These are phyloP conservation scores for Anthopleura xanthogrammica DNA, from an alignment of 92 coral and sea anemone species.

Conservation along the genomic window DNA sequence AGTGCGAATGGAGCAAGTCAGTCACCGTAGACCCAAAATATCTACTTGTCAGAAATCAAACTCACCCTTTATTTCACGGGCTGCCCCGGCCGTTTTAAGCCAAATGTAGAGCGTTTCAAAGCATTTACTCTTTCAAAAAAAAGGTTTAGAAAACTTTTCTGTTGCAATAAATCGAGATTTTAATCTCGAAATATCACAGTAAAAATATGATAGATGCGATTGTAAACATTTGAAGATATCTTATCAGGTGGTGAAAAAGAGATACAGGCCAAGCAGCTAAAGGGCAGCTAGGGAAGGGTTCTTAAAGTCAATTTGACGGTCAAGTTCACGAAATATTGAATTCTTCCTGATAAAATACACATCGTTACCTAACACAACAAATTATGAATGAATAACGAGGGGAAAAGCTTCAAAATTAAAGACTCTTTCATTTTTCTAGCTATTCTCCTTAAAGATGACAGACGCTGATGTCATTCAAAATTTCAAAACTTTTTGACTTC, in stretches of 20 bases:
- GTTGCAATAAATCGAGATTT: not conserved
- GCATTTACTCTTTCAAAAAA: not conserved
- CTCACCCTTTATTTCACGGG: not conserved
- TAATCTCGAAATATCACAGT: not conserved
- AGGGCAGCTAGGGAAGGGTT: not conserved
- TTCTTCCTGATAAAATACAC: too few species aligned
- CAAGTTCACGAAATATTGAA: not conserved
- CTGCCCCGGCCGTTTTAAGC: not conserved
- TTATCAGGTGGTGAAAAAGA: not conserved
- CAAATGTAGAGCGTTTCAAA: not conserved
- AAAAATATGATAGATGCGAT: not conserved
- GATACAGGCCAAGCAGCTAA: not conserved
- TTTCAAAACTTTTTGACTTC: not conserved
- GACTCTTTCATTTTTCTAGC: not conserved
- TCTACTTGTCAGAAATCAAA: not conserved
- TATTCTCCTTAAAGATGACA: too few species aligned
- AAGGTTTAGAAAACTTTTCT: not conserved
- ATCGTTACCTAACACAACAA: too few species aligned
- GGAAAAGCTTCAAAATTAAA: not conserved
- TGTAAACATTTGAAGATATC: not conserved
- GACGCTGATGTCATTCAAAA: too few species aligned
- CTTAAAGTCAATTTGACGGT: not conserved
- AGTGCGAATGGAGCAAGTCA: slow-evolving; percentile 3
- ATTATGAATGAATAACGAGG: too few species aligned
- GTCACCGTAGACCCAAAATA: not conserved